Base-by-base conservation (phyloP, 92 coral and sea anemone genomes). In the Siderastrea siderea region DNA sequence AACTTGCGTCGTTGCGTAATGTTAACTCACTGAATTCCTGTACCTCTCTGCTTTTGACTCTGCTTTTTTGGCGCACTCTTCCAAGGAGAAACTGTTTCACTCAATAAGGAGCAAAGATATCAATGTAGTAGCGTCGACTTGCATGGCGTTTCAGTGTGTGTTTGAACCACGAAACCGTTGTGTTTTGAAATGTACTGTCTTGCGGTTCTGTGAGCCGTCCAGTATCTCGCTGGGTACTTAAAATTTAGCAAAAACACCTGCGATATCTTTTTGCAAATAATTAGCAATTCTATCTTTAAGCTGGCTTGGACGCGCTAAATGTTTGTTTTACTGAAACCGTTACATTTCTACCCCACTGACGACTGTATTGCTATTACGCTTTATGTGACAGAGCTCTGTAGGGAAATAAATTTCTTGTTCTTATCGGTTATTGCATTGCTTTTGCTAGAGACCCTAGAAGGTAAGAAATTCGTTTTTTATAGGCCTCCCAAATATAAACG, bases 41-140 rank as follows among this genome's bases (percentile, higher is more conserved):
- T 13, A 44, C 58, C 6, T 71, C 11, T 8, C 59, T 43, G 43
- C 11, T 59, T 48, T 82, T 16, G 6, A 49, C 14, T 16, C 8
- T 47, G 44, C 2, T 48, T 50, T 16, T 6, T 15, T 14, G 43
- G 52, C 8, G 5, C 2, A 47, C 17, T 13, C 1, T 53, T 74
- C 17, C 17, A 15, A 61, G 16, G 16, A 16, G 2, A 46, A 47
- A 71, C 6, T 74, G 46, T 4, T 46, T 82, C 57, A 82, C 70
- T 82, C 86, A 66, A 82, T 82, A n/a, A 82, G 86, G 19, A 82
- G 78, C 38, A 82, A 8, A 0, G 86, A 82, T 58, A 82, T 71
- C 3, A 74, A 17, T 0, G 59, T 12, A 6, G 54, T 26, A 14
- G n/a, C 55, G 26, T 82, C 86, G 10, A 82, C 61, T 7, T 55